Evolutionary conservation across 2,113 vertebrate genomes (phyloP), one percentile per base, ranked within the genome.

Genomic region (Eleginops maclovinus): DNA sequence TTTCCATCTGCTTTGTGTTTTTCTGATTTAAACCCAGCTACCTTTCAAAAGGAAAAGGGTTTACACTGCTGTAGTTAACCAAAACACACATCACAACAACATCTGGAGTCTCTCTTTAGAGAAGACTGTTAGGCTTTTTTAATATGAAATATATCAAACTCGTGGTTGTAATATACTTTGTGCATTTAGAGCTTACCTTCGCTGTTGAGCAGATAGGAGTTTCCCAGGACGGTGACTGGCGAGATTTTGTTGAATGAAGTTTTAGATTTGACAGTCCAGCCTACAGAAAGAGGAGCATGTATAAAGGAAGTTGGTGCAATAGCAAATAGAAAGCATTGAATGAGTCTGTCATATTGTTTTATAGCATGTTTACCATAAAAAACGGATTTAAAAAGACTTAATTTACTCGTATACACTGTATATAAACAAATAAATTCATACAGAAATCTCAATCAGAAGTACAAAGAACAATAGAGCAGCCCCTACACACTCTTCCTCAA

Each of bases 211-310:
- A 92, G 70, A 87, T 96, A 97, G 16, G 91, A 91, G 44, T 94
- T 94, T 55, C 97, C 96, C 61, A 97, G 91, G 53, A 97, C 80
- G 40, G 91, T 91, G 24, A 97, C 85, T 0, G 95, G 96, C 9
- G 96, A 96, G 0, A 93, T 81, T 82, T 96, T 96, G 92, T 95
- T 98, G 83, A 98, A 98, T 50, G 93, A 93, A 6, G 97, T 96
- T 87, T 96, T 96, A 62, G 94, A 95, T 87, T 96, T 98, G 36
- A 98, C 95, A 0, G 95, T 91, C 97, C 96, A 98, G n/a, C 97
- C 97, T 98, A 75, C 4, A 85, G 67, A 76, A 19, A 43, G 13
- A 75, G 24, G 15, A 28, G 6, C 1, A 47, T 36, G 12, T 22
- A 46, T 31, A 22, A 22, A 21, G 10, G 16, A 62, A 41, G 36